A percentile compares a stretch with the other conserved stretches of the same genome.
These are phyloP conservation scores for Molorchus minor DNA, from an alignment of 2,888 invertebrate genomes.

Conservation along the genomic window DNA sequence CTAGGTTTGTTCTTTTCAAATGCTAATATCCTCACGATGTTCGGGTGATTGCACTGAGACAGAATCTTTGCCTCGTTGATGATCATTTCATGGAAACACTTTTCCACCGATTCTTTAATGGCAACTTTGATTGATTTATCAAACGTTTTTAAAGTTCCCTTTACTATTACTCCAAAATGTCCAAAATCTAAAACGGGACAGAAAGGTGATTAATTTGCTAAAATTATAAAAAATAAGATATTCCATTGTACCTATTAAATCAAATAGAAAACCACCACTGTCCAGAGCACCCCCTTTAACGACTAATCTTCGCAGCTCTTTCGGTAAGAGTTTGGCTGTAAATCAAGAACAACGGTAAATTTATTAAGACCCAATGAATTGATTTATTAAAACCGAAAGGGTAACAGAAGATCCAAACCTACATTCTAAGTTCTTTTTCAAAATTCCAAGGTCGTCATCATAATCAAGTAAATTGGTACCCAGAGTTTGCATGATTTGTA, in stretches of 20 bases:
- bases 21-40: slow-evolving; percentile 8
- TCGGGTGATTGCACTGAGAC: slow-evolving; percentile 2
- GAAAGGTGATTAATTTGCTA: neutral
- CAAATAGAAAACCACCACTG: neutral
- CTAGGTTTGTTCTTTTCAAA: neutral
- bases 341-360: too few relatives aligned
- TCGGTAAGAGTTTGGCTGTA: neutral
- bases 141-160: neutral
- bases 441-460: neutral
- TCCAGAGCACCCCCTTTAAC: neutral
- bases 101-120: neutral
- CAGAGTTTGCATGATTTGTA: neutral
- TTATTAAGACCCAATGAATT: too few relatives aligned
- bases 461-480: neutral
- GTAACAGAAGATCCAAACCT: too few relatives aligned
- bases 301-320: neutral
- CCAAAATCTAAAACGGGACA: neutral
- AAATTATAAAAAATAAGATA: neutral
- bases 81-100: neutral
- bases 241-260: neutral
- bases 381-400: too few relatives aligned
- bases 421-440: neutral
- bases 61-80: neutral
- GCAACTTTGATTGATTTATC: neutral
- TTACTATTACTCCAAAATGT: neutral